phyloP scores from a whole-genome alignment of 2,113 vertebrate genomes.

The Fulica atra region DNA sequence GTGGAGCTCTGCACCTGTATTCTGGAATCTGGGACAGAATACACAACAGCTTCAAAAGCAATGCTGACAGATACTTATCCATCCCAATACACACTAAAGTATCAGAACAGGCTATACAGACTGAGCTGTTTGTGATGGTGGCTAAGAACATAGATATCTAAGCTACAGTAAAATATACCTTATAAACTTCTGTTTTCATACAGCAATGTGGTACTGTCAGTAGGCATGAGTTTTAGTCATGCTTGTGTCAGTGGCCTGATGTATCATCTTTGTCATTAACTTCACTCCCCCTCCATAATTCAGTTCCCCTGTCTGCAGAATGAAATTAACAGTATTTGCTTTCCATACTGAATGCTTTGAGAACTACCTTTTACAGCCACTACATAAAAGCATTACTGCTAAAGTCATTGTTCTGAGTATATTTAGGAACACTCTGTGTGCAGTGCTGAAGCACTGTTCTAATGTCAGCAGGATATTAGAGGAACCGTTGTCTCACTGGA shows the following conservation, averaged over 20 bases:
- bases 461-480: slow-evolving; percentile 30
- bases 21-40: background rate
- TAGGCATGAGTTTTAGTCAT: background rate
- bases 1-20: background rate
- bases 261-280: background rate
- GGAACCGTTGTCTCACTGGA: slow-evolving; percentile 34
- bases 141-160: background rate
- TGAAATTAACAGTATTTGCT: background rate
- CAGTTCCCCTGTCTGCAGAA: background rate
- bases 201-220: background rate
- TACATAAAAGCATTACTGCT: slow-evolving; percentile 2
- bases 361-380: background rate
- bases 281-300: background rate
- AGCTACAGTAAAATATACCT: background rate
- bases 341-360: background rate
- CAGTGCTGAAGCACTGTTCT: slow-evolving; percentile 27
- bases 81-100: background rate
- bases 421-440: slow-evolving; percentile 22
- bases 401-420: background rate
- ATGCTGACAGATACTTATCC: background rate
- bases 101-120: background rate
- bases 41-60: background rate
- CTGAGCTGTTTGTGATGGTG: background rate
- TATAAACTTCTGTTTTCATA: background rate
- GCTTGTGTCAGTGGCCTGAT: background rate